phyloP scores from a whole-genome alignment of 2,797 vertebrate genomes.

The Lepilemur ruficaudatus region DNA sequence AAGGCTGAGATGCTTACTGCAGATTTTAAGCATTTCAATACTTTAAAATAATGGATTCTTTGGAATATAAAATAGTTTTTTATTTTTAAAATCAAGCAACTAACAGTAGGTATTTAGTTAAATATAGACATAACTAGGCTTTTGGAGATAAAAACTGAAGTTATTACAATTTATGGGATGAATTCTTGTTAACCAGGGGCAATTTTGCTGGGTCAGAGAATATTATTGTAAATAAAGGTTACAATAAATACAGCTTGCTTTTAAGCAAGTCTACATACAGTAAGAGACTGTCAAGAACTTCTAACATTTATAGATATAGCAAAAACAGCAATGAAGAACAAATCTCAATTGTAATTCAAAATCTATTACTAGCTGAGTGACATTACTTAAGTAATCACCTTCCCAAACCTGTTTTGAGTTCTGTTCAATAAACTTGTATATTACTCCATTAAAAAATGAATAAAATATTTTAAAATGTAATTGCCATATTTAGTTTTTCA shows the following conservation, averaged over 20 bases:
- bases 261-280: constrained; percentile 40
- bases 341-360: constrained; percentile 17
- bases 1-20: constrained; percentile 56
- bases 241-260: constrained; percentile 58
- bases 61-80: constrained; percentile 15
- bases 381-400: not conserved
- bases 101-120: constrained; percentile 60
- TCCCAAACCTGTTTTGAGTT: not conserved
- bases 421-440: constrained; percentile 2
- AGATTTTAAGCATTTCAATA: constrained; percentile 51
- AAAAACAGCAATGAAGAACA: not conserved
- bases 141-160: constrained; percentile 62
- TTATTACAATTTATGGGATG: constrained; percentile 67
- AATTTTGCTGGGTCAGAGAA: constrained; percentile 55
- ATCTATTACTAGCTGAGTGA: not conserved
- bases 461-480: constrained; percentile 19
- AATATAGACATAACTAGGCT: constrained; percentile 62
- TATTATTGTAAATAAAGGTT: constrained; percentile 44
- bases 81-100: constrained; percentile 20
- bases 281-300: constrained; percentile 46
- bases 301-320: not conserved
- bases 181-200: constrained; percentile 59
- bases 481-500: not conserved
- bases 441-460: not conserved
- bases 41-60: constrained; percentile 53